Conservation (phyloP, 1,140 invertebrate genomes). For the Camponotus vicinus region DNA sequence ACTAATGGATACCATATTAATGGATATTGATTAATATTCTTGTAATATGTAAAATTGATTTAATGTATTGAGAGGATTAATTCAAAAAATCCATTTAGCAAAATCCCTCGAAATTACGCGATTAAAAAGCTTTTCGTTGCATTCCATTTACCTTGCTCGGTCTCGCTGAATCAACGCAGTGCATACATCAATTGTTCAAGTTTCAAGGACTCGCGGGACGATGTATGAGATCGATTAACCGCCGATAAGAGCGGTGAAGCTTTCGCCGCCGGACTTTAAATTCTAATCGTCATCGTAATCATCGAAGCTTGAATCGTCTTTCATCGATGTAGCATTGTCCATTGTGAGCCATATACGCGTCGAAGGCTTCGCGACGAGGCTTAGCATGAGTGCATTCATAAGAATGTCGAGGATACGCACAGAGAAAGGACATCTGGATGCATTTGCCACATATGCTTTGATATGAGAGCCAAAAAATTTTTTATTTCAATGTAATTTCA, state of each 20-base stretch:
- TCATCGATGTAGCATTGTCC: constrained; percentile 63
- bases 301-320: constrained; percentile 40
- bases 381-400: constrained; percentile 53
- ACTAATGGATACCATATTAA: background rate
- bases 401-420: background rate
- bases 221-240: constrained; percentile 23
- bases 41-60: background rate
- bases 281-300: constrained; percentile 68
- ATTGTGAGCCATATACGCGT: constrained; percentile 59
- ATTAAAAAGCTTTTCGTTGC: constrained; percentile 25
- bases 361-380: constrained; percentile 11
- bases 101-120: background rate
- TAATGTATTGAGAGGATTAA: too few species aligned
- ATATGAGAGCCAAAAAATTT: background rate
- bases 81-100: background rate
- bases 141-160: background rate
- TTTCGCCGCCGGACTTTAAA: constrained; percentile 38
- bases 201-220: constrained; percentile 36
- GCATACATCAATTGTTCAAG: constrained; percentile 40
- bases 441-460: background rate
- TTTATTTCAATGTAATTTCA: background rate
- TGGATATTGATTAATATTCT: background rate
- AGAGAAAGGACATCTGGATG: constrained; percentile 5
- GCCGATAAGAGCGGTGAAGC: constrained; percentile 26
- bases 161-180: constrained; percentile 7